Base-by-base conservation (phyloP, 2,888 invertebrate genomes). In the Hoplodrina ambigua region DNA sequence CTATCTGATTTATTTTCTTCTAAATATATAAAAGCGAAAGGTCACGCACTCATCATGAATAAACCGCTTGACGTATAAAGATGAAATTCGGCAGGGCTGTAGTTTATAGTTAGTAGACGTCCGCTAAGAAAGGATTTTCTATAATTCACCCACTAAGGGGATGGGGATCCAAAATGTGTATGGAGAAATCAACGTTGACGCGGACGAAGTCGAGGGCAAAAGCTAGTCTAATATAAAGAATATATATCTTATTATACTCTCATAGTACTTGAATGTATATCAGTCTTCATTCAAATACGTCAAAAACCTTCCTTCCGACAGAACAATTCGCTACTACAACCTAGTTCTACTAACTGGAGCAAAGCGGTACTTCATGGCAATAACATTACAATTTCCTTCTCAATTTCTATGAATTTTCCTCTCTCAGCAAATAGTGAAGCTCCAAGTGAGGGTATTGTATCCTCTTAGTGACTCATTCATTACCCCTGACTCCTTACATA, bases 381-480 rank as follows among this genome's bases (percentile, higher is more conserved):
- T 73, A 69, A 30, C 25, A 55, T 60, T 81, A 76, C 63, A 76
- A 61, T 71, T 70, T 77, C 74, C 69, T 53, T 55, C 44, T 71
- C 64, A 61, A 64, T 71, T 75, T 81, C 44, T 70, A 71, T 53
- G 63, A 61, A 55, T 53, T 59, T 25, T 59, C 58, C 46, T 53
- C 46, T 53, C 50, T 75, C 41, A 17, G 64, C 60, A 81, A 77
- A 81, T 67, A 77, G 64, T 44, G 50, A 54, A 71, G 60, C 70
- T 75, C 44, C 37, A 25, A n/a, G 60, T 54, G 54, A 63, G 56
- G 10, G 80, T 25, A 57, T 80, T 71, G 75, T 49, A 62, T 71
- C 57, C 64, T 67, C 58, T 76, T 76, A 66, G 71, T 66, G 15
- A 49, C 49, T 64, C 55, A 64, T 81, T 81, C 19, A 76, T 71